Evolutionary conservation across 2,797 vertebrate genomes (phyloP).

Genomic region (Sebastes nivosus): DNA sequence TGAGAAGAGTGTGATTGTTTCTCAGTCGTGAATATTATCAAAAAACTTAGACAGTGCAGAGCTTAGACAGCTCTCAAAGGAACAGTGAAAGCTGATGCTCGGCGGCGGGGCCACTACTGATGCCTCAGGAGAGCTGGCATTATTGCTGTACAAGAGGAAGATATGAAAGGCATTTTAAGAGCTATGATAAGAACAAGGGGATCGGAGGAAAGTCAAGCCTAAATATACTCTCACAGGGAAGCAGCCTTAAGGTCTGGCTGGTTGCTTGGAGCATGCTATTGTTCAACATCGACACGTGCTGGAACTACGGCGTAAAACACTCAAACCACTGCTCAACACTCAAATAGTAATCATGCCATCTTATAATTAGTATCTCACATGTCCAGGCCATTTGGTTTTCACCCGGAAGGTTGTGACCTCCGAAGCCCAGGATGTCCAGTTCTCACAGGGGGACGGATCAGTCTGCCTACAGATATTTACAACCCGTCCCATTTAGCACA

Average conservation of each 20-base stretch:
- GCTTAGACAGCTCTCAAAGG: constrained; percentile 9
- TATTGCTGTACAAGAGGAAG: constrained; percentile 36
- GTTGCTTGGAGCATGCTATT: background rate
- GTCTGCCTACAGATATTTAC: constrained; percentile 39
- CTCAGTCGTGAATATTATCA: constrained; percentile 7
- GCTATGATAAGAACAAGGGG: constrained; percentile 51
- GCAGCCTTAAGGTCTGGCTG: background rate
- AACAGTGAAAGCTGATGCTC: constrained; percentile 21
- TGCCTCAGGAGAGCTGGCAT: constrained; percentile 40
- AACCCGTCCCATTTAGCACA: constrained; percentile 28
- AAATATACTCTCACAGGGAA: constrained; percentile 37
- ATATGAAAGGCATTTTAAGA: constrained; percentile 68
- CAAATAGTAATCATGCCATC: constrained; percentile 31
- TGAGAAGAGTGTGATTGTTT: constrained; percentile 5
- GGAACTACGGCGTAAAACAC: background rate
- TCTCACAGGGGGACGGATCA: constrained; percentile 40
- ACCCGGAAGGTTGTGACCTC: constrained; percentile 32
- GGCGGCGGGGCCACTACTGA: constrained; percentile 19
- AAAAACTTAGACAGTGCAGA: constrained; percentile 12
- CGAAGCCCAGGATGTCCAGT: constrained; percentile 30
- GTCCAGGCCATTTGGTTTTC: constrained; percentile 22
- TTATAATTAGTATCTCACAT: constrained; percentile 60
- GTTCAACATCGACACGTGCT: background rate
- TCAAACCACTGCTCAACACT: constrained; percentile 2
- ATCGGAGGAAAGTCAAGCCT: constrained; percentile 46